Evolutionary conservation across 2,888 invertebrate genomes (phyloP), one percentile per base, ranked within the genome.

Genomic region (Didymodactylos carnosus): DNA sequence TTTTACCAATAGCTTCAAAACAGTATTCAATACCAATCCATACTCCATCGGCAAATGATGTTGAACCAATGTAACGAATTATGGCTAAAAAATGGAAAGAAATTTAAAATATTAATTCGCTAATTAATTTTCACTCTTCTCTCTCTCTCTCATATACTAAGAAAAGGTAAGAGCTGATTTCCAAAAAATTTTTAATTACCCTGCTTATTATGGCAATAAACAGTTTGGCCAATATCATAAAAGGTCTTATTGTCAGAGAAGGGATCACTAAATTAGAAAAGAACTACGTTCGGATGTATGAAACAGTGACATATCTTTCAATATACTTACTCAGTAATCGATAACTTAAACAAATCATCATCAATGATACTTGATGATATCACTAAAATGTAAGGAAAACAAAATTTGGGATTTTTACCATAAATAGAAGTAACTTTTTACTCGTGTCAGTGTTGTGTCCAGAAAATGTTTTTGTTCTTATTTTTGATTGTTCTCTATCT

Each of bases 1-100:
- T 82, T 76, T 80, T 81, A 70, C 83, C 83, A 75, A 81, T 81
- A 4, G 84, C 79, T 35, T 80, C 80, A 46, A 84, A 77, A 70
- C 85, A 78, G 35, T 35, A 62, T 77, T 86, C 86, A 25, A 86
- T 81, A 7, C 86, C 86, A 16, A 85, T 79, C 85, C 85, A 86
- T 13, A 82, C 78, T 6, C 85, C 85, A 29, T 83, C 84, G n/a
- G 84, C 83, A 77, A 85, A 85, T 43, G 84, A 83, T 25, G 84
- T 83, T 7, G 80, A 79, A 69, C 86, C 86, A 73, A 84, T 82
- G 77, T 82, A 85, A 39, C 81, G 78, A 19, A 84, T 80, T 19
- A 80, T 77, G 41, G 84, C 85, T 83, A 77, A 3, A 77, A 77
- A 5, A 49, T n/a, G n/a, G n/a, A 46, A 43, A 49, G 1, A 39